phyloP scores from a whole-genome alignment of 2,113 vertebrate genomes.

The Callipepla californica region DNA sequence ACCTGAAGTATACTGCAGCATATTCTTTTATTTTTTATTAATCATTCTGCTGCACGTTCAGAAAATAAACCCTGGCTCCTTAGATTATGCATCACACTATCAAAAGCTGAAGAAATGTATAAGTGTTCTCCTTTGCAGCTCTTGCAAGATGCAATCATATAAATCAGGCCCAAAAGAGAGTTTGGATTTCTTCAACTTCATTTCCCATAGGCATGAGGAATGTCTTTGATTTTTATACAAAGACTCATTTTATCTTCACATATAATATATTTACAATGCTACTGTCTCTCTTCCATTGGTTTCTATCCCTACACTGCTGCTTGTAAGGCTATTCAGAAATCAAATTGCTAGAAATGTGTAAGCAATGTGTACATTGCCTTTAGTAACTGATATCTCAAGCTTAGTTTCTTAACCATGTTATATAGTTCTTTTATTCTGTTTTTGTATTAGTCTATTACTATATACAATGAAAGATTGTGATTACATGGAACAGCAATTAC shows the following conservation, averaged over 20 bases:
- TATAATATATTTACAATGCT: neutral
- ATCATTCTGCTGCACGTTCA: neutral
- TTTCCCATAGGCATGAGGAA: neutral
- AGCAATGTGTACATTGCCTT: neutral
- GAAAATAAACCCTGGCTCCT: neutral
- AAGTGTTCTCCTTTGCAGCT: neutral
- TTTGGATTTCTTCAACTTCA: neutral
- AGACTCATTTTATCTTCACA: neutral
- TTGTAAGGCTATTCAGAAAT: neutral
- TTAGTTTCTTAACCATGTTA: neutral
- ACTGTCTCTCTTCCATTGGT: neutral
- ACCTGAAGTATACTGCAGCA: neutral
- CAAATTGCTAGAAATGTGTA: neutral
- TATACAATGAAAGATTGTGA: neutral
- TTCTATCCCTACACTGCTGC: neutral
- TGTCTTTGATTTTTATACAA: neutral
- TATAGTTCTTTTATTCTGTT: neutral
- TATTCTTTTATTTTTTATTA: neutral
- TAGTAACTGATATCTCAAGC: neutral
- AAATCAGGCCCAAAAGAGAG: neutral
- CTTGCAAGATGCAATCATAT: neutral
- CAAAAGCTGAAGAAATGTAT: neutral
- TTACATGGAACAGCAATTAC: neutral
- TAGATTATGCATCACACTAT: neutral
- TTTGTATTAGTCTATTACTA: neutral